Evolutionary conservation across 2,888 invertebrate species (phyloP).

Genomic region (Parnassius orleans): DNA sequence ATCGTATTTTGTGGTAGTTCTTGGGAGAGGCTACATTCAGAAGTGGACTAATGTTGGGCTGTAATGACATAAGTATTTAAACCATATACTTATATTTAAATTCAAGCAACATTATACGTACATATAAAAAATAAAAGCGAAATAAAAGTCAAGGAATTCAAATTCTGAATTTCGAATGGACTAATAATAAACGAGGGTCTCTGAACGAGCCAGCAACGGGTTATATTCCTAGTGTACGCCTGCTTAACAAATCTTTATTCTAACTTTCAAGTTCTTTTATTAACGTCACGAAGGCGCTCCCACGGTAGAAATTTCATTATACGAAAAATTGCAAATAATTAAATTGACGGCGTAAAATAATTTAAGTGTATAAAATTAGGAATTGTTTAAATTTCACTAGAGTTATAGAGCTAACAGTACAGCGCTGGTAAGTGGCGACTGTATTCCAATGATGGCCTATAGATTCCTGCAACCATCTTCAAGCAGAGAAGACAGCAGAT

Average conservation of each 20-base stretch:
- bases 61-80: no score
- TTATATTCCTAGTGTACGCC: constrained; percentile 21
- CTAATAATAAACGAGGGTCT: constrained; percentile 18
- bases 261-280: constrained; percentile 31
- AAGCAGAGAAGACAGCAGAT: no score
- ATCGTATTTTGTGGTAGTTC: no score
- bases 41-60: no score
- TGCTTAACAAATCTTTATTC: constrained; percentile 31
- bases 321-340: constrained; percentile 18
- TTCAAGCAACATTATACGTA: neutral
- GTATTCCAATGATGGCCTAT: no score
- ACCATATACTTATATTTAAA: no score
- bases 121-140: constrained; percentile 5
- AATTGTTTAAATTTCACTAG: no score
- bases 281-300: constrained; percentile 19
- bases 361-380: constrained; percentile 1
- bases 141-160: constrained; percentile 5
- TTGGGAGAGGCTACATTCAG: no score
- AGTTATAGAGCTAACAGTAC: no score
- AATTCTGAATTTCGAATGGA: constrained; percentile 17
- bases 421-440: no score
- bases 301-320: constrained; percentile 12
- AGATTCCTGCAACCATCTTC: no score
- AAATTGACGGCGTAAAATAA: constrained; percentile 2
- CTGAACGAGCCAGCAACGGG: constrained; percentile 23